Base-by-base conservation (phyloP, 2,888 invertebrate species). In the Tiliacea aurago region DNA sequence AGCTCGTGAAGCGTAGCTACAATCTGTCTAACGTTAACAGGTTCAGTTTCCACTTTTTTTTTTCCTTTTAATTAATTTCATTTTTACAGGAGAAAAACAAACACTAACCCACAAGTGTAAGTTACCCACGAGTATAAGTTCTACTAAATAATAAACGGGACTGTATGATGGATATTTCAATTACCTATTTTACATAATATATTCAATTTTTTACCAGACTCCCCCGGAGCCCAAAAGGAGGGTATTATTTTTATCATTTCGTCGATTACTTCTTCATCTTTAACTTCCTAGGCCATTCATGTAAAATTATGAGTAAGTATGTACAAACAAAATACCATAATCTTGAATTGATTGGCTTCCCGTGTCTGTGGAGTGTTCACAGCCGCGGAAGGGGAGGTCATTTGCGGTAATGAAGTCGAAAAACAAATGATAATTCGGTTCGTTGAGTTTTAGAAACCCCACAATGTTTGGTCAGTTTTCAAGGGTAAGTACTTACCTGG, bases 381-480 rank as follows among this genome's bases (percentile, higher is more conserved):
- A 64, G 58, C 47, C 58, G 33, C 41, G 63, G 76, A 53, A 64
- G 49, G 58, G 43, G 59, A 77, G 55, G 58, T 81, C 55, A 78
- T 75, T 78, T 49, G 58, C 58, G 33, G 68, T 81, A 81, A 81
- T 81, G 68, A 76, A 63, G 64, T 69, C 69, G 59, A 81, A 78
- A 78, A 81, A 80, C 78, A 81, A 78, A 78, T 81, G 58, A 64
- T 78, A 76, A 69, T 78, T 53, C 62, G 11, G 62, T 59, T 80
- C 81, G 81, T 63, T 81, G 69, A 37, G 81, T 69, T 78, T 74
- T 49, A 59, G 28, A 69, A 53, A 43, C 23, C 47, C 33, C 10
- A 43, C 74, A 64, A 80, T 80, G 76, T 77, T 80, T 74, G 76
- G 76, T 80, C 80, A 77, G 58, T 77, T 77, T 79, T 59, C 47